Evolutionary conservation across 2,888 invertebrate species (phyloP).

Genomic region (Eupithecia centaureata): DNA sequence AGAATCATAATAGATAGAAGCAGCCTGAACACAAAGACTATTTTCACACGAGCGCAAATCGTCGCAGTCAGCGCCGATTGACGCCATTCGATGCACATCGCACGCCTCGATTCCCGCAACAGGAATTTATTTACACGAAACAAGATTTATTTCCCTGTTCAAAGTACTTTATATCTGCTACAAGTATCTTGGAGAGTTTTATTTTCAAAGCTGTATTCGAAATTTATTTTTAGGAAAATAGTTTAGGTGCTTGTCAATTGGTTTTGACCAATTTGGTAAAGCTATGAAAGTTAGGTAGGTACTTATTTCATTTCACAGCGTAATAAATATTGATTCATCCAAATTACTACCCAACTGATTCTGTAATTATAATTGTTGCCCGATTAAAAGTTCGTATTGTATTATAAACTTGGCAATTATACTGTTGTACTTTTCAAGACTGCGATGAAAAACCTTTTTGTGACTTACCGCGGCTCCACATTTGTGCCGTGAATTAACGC

Average conservation of each 20-base stretch:
- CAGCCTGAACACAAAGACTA: slow-evolving; percentile 31
- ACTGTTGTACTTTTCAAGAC: no score
- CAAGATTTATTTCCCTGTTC: slow-evolving; percentile 44
- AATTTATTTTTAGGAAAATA: not conserved
- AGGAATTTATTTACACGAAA: slow-evolving; percentile 48
- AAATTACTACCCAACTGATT: not conserved
- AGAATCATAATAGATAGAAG: slow-evolving; percentile 31
- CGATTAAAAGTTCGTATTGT: no score
- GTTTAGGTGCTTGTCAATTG: not conserved
- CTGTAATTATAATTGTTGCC: no score
- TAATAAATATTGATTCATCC: not conserved
- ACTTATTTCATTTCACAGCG: not conserved
- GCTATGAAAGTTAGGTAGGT: not conserved
- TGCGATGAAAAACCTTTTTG: no score
- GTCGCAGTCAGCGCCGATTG: slow-evolving; percentile 44
- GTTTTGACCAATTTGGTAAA: not conserved
- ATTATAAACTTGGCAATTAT: no score
- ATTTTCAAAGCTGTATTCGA: slow-evolving; percentile 1
- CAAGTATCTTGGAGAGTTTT: slow-evolving; percentile 15
- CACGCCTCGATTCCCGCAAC: slow-evolving; percentile 40
- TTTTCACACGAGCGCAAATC: slow-evolving; percentile 40
- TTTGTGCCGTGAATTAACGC: no score
- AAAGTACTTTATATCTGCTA: slow-evolving; percentile 19
- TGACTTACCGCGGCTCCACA: no score
- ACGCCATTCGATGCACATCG: slow-evolving; percentile 42